Evolutionary conservation across 2,113 vertebrate species (phyloP).

Genomic region (Chionodraco myersi): DNA sequence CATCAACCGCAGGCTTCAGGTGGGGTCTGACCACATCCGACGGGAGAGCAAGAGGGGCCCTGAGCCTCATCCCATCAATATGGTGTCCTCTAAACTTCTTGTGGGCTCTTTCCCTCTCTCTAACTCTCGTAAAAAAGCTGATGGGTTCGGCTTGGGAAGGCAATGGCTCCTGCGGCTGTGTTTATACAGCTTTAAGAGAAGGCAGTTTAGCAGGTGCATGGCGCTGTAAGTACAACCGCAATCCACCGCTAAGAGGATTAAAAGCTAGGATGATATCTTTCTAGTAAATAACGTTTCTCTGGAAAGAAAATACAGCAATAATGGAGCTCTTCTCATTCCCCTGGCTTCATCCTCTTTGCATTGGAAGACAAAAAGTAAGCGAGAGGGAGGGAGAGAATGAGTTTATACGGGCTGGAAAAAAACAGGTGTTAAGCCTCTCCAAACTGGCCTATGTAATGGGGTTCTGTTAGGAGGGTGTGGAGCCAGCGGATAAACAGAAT

Average conservation of each 20-base stretch:
- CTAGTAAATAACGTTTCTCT: constrained; percentile 86
- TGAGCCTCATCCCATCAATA: constrained; percentile 60
- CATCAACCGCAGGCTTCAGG: constrained; percentile 59
- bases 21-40: constrained; percentile 60
- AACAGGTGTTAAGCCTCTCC: constrained; percentile 83
- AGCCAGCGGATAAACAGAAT: constrained; percentile 77
- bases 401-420: constrained; percentile 69
- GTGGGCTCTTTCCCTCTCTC: constrained; percentile 53
- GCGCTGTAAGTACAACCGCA: constrained; percentile 86
- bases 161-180: constrained; percentile 76
- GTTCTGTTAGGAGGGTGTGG: constrained; percentile 77
- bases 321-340: constrained; percentile 79
- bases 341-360: constrained; percentile 83
- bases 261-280: constrained; percentile 85
- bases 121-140: constrained; percentile 62
- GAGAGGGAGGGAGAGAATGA: constrained; percentile 75
- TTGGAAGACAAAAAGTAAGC: constrained; percentile 83
- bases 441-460: constrained; percentile 80
- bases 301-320: constrained; percentile 82
- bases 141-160: constrained; percentile 71
- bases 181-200: constrained; percentile 86
- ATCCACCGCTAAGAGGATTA: constrained; percentile 88
- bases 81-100: constrained; percentile 78
- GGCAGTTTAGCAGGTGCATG: constrained; percentile 87
- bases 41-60: constrained; percentile 28